These are phyloP conservation scores for Holcopasites calliopsidis DNA, from an alignment of 1,140 invertebrate genomes.

Conservation along the genomic window DNA sequence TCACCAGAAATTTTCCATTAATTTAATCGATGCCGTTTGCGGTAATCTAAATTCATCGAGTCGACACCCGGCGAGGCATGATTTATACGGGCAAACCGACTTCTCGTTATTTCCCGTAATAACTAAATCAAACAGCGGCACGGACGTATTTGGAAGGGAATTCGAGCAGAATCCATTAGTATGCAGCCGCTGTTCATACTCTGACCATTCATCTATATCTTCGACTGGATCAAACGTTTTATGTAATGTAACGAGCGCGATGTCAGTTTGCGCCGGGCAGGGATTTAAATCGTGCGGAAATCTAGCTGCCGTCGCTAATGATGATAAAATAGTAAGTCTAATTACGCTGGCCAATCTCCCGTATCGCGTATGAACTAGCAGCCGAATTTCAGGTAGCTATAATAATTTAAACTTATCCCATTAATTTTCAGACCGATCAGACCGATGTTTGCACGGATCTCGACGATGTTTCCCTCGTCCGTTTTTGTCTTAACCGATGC, in stretches of 20 bases:
- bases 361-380: not conserved
- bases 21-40: not conserved
- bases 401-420: not conserved
- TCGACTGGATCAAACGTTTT: conserved; percentile 14
- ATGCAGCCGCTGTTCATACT: not conserved
- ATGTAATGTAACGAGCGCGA: not conserved
- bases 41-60: not conserved
- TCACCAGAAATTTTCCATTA: not conserved
- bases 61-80: not conserved
- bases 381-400: not conserved
- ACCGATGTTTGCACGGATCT: not conserved
- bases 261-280: not conserved
- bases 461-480: not conserved
- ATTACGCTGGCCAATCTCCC: not conserved
- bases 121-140: not conserved
- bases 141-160: not conserved
- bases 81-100: not conserved
- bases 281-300: conserved; percentile 1
- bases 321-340: not conserved
- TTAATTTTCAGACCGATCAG: not conserved
- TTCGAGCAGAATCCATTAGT: conserved; percentile 23
- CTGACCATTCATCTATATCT: not conserved
- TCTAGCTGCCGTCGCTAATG: not conserved
- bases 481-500: no score
- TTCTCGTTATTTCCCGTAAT: not conserved